Conservation (phyloP, 2,888 invertebrate species). For the Nephrotoma appendiculata region DNA sequence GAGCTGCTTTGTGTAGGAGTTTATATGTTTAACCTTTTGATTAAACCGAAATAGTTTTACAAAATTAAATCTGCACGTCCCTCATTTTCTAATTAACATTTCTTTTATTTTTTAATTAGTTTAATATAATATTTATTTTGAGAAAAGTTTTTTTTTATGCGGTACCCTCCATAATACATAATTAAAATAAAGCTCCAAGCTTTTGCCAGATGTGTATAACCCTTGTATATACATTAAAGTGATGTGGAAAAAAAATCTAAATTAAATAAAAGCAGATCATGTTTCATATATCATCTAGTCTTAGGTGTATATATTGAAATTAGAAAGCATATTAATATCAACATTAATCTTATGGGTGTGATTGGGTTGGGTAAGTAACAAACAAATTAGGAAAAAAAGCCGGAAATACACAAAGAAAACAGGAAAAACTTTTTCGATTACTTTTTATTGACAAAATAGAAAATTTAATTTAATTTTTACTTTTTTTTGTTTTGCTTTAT, state of each 20-base stretch:
- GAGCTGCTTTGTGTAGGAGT: not conserved
- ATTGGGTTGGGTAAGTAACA: not conserved
- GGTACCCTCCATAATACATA: not conserved
- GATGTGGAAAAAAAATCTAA: not conserved
- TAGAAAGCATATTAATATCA: not conserved
- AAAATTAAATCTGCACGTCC: not conserved
- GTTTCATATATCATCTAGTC: not conserved
- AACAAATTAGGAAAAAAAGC: not conserved
- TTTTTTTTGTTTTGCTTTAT: not conserved
- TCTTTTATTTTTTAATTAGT: not conserved
- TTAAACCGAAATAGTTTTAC: not conserved
- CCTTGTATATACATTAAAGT: not conserved
- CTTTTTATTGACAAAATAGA: not conserved
- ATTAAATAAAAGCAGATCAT: not conserved
- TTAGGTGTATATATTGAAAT: not conserved
- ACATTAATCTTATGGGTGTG: not conserved
- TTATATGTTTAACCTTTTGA: not conserved
- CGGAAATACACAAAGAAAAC: not conserved
- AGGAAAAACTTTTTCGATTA: not conserved
- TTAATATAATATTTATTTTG: not conserved
- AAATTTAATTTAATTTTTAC: not conserved
- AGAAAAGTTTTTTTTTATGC: not conserved
- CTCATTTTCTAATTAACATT: not conserved
- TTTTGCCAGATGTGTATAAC: not conserved
- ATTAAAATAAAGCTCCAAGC: not conserved